Base-by-base conservation (phyloP, 2,888 invertebrate species). In the Pandemis corylana region DNA sequence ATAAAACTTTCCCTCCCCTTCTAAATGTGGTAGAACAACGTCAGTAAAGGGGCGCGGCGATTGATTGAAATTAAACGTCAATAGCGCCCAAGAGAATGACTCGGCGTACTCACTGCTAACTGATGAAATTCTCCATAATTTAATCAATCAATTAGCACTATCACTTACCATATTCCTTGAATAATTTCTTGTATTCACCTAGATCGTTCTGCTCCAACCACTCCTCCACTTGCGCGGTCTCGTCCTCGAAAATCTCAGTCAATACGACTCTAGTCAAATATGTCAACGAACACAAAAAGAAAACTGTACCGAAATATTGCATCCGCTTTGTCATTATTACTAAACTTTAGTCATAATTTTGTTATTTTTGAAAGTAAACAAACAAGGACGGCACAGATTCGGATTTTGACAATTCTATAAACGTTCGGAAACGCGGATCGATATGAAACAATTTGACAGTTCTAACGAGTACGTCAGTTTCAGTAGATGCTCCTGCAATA, bases 161-260 rank as follows among this genome's bases (percentile, higher is more conserved):
- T 62, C 71, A 94, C 96, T 95, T 90, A 97, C 97, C 97, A 92
- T 96, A 95, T 83, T 96, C 95, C 81, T 92, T 95, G 88, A 97
- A 97, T 46, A 97, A 89, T 79, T 96, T 95, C 84, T 96, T 96
- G 86, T 96, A 97, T 78, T 96, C 95, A 49, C 95, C 95, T 77
- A 97, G 94, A 79, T 96, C 96, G 86, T 97, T 97, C 85, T 97
- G 96, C 75, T 96, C 96, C 78, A 97, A 91, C 97, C 97, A 97
- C 85, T 95, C 94, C 82, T 97, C 96, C 73, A 97, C 96, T 89
- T 96, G 95, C 59, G 94, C 94, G 80, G 93, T 90, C 80, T 95
- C 95, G 82, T 95, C 95, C 83, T 95, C 90, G 80, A 93, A 90
- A 80, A 91, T 88, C 77, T 92, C 90, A 72, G 89, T 89, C 79